Percentiles rank a stretch among this genome's conserved stretches.
Evolutionary conservation across 2,113 vertebrate species (phyloP).

Genomic region (Neogobius melanostomus): DNA sequence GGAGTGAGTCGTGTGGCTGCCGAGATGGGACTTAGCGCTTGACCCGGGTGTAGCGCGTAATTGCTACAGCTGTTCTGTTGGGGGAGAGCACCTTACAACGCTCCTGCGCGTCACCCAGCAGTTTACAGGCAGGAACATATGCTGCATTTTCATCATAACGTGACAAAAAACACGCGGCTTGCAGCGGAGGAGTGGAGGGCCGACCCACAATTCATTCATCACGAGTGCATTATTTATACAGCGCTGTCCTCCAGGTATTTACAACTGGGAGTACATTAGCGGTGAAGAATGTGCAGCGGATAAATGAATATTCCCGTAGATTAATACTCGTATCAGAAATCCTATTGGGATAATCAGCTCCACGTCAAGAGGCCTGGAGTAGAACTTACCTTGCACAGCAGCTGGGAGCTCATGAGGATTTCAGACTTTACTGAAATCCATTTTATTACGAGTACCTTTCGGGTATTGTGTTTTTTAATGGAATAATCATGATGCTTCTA

Average conservation of each 20-base stretch:
- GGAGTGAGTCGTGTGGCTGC: not conserved
- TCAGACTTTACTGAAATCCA: not conserved
- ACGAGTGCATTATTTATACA: constrained; percentile 67
- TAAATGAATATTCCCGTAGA: constrained; percentile 57
- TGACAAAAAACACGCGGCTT: constrained; percentile 29
- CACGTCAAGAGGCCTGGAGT: constrained; percentile 11
- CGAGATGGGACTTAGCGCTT: not conserved
- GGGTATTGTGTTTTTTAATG: not conserved
- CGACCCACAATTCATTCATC: constrained; percentile 57
- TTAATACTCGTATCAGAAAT: constrained; percentile 56
- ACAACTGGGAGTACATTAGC: constrained; percentile 61
- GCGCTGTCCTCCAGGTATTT: constrained; percentile 59
- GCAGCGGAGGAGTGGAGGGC: constrained; percentile 41
- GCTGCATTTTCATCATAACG: constrained; percentile 55
- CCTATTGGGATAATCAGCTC: constrained; percentile 37
- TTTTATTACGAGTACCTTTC: not conserved
- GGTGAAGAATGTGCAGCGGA: constrained; percentile 51
- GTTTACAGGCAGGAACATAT: constrained; percentile 56
- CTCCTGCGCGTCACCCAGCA: constrained; percentile 40
- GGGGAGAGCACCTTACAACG: constrained; percentile 57
- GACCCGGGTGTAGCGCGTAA: constrained; percentile 26
- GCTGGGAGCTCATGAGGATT: not conserved
- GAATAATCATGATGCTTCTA: not conserved
- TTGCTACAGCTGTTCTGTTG: constrained; percentile 63
- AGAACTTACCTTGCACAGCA: not conserved